These are phyloP conservation scores for Adelphocoris suturalis DNA, from an alignment of 2,888 invertebrate species.

Conservation along the genomic window DNA sequence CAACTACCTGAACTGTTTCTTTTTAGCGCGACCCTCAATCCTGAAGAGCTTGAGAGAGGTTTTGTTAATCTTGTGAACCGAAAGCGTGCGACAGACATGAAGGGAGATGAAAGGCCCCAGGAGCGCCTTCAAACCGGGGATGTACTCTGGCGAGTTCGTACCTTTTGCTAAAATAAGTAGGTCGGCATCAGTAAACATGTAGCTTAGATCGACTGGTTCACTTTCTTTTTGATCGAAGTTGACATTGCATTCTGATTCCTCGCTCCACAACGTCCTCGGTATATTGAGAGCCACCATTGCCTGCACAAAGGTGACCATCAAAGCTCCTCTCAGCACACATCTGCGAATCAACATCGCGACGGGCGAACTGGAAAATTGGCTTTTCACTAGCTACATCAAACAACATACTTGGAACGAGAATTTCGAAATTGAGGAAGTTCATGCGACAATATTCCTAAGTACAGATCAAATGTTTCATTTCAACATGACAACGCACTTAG, in stretches of 20 bases:
- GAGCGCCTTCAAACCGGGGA: constrained; percentile 16
- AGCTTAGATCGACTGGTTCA: constrained; percentile 28
- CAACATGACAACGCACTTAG: no score
- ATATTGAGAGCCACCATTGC: background rate
- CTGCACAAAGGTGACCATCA: background rate
- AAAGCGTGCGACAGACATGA: background rate
- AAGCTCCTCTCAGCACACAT: background rate
- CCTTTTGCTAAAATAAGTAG: background rate
- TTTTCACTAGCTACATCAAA: background rate
- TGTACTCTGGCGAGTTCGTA: background rate
- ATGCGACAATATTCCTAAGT: no score
- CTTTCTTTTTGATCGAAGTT: constrained; percentile 10
- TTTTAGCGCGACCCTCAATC: background rate
- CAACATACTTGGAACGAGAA: background rate
- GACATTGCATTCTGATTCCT: background rate
- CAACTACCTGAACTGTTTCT: background rate
- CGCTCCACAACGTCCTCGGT: background rate
- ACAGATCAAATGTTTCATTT: no score
- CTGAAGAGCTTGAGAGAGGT: background rate
- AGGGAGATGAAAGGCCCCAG: constrained; percentile 20
- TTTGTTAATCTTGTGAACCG: background rate
- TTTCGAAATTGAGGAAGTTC: constrained; percentile 1
- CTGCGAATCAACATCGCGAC: background rate
- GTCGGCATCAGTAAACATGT: constrained; percentile 24
- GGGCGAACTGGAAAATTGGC: background rate